Evolutionary conservation across 2,797 vertebrate genomes (phyloP).

Genomic region (Perdix hodgsoniae): DNA sequence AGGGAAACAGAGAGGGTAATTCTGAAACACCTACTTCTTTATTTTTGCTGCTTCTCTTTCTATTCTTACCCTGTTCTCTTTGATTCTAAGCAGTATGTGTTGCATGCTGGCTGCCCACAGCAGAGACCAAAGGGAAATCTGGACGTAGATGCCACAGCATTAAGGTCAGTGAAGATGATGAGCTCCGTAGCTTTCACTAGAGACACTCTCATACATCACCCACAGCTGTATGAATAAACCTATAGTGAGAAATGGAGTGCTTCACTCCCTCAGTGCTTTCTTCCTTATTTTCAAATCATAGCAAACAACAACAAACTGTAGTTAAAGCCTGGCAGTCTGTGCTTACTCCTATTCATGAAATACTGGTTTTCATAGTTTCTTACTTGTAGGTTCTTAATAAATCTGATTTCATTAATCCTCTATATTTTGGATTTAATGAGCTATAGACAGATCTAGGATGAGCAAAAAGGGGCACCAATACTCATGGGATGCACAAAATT

Average conservation of each 20-base stretch:
- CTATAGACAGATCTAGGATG: neutral
- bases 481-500: neutral
- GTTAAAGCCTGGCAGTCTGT: neutral
- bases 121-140: neutral
- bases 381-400: neutral
- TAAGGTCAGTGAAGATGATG: neutral
- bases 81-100: fast-evolving
- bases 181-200: neutral
- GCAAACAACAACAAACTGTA: neutral
- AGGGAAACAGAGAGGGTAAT: neutral
- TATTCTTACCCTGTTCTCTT: neutral
- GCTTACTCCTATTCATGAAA: neutral
- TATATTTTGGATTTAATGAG: neutral
- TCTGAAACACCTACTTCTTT: fast-evolving
- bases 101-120: neutral
- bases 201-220: neutral
- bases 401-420: neutral
- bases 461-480: neutral
- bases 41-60: neutral
- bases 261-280: neutral
- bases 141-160: fast-evolving
- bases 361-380: neutral
- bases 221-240: fast-evolving
- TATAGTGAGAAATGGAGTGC: neutral
- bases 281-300: neutral